Base-by-base conservation (phyloP, 2,888 invertebrate species). In the Caenorhabditis uteleia region DNA sequence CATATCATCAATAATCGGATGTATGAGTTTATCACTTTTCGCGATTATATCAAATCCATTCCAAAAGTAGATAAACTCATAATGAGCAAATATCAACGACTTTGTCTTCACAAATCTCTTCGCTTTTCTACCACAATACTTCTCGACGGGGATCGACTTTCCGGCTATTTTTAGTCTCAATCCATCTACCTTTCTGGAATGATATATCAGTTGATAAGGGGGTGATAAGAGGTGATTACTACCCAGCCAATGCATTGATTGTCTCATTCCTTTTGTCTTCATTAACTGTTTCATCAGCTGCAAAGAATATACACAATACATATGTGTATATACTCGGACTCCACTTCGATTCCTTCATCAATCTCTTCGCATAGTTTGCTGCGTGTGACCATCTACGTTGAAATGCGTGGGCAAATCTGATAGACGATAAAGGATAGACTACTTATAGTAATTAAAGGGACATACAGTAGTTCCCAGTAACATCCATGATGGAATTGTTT, bases 61-160 rank as follows among this genome's bases (percentile, higher is more conserved):
- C 94, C 94, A 95, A 7, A 94, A 87, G 82, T 91, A 94, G 84
- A 95, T 88, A 62, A 95, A 87, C 85, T 95, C 95, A 69, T 92
- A 86, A 20, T 90, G 90, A 1, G 95, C 94, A 74, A 95, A 86
- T 5, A 90, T 85, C 23, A 97, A 87, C 36, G 86, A 87, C 48
- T 89, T 88, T 84, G 93, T 92, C 33, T 87, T 87, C 65, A 88
- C 88, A 85, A 89, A 95, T 47, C 93, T 88, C 70, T 89, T 88
- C 40, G 92, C 88, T 75, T 92, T 91, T 82, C 89, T 90, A n/a
- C 91, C 88, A 42, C 91, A 90, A 85, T 95, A 95, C 85, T 97
- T 97, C 85, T 97, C 95, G 89, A 95, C 90, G 1, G 97, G 95
- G 69, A 97, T 85, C 0, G 95, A 95, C 85, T 95, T 95, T 0